These are phyloP conservation scores for Bemisia tabaci DNA, from an alignment of 1,140 invertebrate genomes.

Conservation along the genomic window DNA sequence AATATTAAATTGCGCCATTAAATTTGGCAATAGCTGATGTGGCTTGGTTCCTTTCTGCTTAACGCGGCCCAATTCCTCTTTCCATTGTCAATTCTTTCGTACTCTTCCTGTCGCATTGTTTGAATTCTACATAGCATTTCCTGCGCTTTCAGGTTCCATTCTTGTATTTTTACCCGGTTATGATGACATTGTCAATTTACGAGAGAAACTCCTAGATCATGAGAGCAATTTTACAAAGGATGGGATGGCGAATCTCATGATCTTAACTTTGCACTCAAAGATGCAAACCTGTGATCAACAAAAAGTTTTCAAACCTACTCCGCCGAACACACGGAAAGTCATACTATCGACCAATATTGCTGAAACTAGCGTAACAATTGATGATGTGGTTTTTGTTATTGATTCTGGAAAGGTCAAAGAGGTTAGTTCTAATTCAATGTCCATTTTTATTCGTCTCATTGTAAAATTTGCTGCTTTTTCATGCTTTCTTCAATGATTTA, in stretches of 20 bases:
- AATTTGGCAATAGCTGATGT: too few relatives aligned
- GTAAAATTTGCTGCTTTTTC: too few relatives aligned
- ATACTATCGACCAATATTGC: constrained; percentile 70
- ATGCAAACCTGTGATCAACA: constrained; percentile 65
- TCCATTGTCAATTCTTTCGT: too few relatives aligned
- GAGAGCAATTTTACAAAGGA: background rate
- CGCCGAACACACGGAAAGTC: constrained; percentile 55
- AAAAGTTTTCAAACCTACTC: constrained; percentile 54
- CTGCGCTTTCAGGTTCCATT: constrained; percentile 62
- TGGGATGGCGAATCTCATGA: constrained; percentile 43
- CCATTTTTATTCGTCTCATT: too few relatives aligned
- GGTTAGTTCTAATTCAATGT: constrained; percentile 30
- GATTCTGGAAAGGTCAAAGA: constrained; percentile 77
- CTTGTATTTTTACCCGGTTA: constrained; percentile 78
- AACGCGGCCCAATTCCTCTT: too few relatives aligned
- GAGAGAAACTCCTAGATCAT: constrained; percentile 41
- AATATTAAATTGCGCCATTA: too few relatives aligned
- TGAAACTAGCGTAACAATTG: constrained; percentile 80
- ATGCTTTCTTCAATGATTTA: too few relatives aligned
- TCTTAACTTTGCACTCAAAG: constrained; percentile 69
- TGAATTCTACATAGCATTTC: too few relatives aligned
- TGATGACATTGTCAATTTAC: constrained; percentile 48
- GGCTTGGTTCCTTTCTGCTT: too few relatives aligned
- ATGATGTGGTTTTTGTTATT: constrained; percentile 78
- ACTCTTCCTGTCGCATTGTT: too few relatives aligned